These are phyloP conservation scores for Steinernema scapterisci DNA, from an alignment of 2,888 invertebrate species.

Conservation along the genomic window DNA sequence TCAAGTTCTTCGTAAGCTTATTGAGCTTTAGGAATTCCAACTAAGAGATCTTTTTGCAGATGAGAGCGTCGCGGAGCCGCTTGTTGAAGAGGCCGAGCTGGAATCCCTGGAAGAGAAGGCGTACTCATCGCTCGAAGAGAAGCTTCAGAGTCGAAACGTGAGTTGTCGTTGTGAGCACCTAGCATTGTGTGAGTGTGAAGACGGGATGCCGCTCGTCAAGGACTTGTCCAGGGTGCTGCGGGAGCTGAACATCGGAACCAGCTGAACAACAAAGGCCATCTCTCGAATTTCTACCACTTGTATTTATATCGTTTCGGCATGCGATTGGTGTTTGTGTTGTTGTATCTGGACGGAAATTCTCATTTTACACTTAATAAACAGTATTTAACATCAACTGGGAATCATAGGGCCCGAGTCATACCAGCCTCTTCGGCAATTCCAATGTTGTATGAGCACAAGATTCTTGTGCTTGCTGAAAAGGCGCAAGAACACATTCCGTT, in stretches of 20 bases:
- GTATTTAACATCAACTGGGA: no score
- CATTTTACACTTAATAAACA: not conserved
- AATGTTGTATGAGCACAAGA: no score
- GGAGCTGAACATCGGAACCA: conserved; percentile 8
- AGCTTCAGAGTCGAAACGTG: conserved; percentile 21
- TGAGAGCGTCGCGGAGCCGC: conserved; percentile 51
- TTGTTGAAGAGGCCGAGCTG: conserved; percentile 54
- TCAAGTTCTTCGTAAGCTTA: conserved; percentile 75
- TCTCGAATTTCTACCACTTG: not conserved
- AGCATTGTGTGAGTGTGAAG: not conserved
- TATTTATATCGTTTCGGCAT: not conserved
- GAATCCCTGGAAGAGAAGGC: conserved; percentile 54
- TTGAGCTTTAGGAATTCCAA: not conserved
- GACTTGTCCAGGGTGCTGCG: conserved; percentile 1
- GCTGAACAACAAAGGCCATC: not conserved
- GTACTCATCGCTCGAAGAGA: conserved; percentile 32
- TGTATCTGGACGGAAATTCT: not conserved
- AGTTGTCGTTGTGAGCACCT: conserved; percentile 17
- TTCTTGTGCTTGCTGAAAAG: no score
- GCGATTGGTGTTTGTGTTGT: not conserved
- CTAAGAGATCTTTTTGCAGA: conserved; percentile 37
- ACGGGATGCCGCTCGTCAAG: not conserved
- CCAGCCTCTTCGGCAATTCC: no score
- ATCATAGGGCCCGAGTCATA: no score
- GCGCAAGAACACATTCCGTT: no score